Percentiles rank a stretch among this genome's conserved stretches.
Evolutionary conservation across 1,140 invertebrate genomes (phyloP).

Genomic region (Aradophagus sp.): DNA sequence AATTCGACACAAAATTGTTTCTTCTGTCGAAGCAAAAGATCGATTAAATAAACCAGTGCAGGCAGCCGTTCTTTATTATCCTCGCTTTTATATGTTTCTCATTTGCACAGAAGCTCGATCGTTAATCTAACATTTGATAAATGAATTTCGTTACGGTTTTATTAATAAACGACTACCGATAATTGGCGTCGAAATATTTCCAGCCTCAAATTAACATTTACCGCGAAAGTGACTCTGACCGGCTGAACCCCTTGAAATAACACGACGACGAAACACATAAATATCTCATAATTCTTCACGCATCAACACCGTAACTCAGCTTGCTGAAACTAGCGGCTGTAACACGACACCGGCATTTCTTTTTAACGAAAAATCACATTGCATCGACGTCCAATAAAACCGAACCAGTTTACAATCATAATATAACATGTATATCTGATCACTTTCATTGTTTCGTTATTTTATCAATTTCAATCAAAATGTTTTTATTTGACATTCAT

Average conservation of each 20-base stretch:
- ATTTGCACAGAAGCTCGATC: no score
- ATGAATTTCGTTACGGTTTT: no score
- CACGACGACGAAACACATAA: conserved; percentile 34
- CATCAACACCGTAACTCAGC: conserved; percentile 34
- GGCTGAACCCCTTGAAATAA: conserved; percentile 29
- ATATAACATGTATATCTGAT: no score
- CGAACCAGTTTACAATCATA: conserved; percentile 1
- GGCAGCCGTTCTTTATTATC: no score
- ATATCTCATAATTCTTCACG: conserved; percentile 37
- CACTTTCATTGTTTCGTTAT: no score
- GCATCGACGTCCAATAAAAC: conserved; percentile 18
- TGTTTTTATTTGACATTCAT: no score
- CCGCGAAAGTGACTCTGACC: conserved; percentile 17
- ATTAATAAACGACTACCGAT: neutral
- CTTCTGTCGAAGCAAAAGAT: no score
- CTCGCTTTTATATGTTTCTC: no score
- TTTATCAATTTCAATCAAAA: no score
- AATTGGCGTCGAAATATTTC: conserved; percentile 9
- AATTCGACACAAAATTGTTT: no score
- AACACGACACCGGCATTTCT: conserved; percentile 28
- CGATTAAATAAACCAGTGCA: no score
- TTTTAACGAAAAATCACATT: conserved; percentile 36
- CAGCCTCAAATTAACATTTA: conserved; percentile 11
- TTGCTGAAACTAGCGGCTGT: conserved; percentile 12
- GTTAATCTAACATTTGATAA: no score